Evolutionary conservation across 2,888 invertebrate species (phyloP), one percentile per base, ranked within the genome.

Genomic region (Drosophila differens): DNA sequence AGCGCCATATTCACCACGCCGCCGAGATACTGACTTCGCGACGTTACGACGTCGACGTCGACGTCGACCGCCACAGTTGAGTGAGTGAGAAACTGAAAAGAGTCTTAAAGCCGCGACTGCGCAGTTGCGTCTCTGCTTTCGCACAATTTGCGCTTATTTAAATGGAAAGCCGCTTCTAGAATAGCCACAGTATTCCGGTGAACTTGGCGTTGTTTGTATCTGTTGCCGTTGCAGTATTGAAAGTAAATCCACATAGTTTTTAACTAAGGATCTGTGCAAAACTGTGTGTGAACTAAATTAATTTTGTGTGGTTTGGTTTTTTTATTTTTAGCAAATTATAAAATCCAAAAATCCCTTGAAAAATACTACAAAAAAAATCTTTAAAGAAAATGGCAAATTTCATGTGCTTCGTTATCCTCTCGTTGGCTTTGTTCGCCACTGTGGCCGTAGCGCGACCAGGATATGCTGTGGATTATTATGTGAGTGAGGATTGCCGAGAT

Each of bases 391-490:
- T 93, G 93, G 91, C 90, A 70, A 89, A 91, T 79, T 80, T 91
- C 58, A 81, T 83, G 81, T 90, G 84, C 82, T 83, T 93, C 64
- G 76, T 90, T 71, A 78, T 91, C 77, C 84, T 93, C 55, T 82
- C 89, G 54, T 70, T 93, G 80, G 89, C 90, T 44, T 74, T 93
- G 78, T 92, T 89, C 87, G 86, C 91, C 87, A 82, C 82, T 71
- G 84, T 80, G 54, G 90, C 89, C 35, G 74, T 90, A 54, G 93
- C 93, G 54, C 89, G 88, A 74, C 94, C 94, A 72, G 94, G 93
- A 82, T 95, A 94, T 78, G 94, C 94, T 78, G 94, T 95, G 74
- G 95, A 95, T 92, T 95, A 95, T 93, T 95, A 95, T 93, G 95
- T 95, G 94, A 95, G 95, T 94, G 39, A 12, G 1, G 10, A 10